phyloP scores from a whole-genome alignment of 1,140 invertebrate genomes.

The Leptoteleia sp. region DNA sequence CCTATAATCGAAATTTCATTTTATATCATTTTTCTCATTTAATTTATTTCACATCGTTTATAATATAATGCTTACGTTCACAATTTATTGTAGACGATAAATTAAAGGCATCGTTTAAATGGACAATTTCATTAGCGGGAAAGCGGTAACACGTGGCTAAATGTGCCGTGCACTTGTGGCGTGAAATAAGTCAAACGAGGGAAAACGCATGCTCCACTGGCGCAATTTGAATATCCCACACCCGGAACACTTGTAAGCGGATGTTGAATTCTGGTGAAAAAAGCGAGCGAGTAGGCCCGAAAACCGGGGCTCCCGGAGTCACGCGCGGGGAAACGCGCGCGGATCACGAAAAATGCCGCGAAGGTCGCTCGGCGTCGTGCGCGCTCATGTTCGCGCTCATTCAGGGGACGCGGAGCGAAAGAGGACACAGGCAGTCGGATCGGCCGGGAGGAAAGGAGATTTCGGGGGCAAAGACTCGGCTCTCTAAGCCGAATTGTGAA shows the following conservation, averaged over 20 bases:
- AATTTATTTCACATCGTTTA: too few relatives aligned
- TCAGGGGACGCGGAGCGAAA: slow-evolving; percentile 29
- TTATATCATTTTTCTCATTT: too few relatives aligned
- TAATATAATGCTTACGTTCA: too few relatives aligned
- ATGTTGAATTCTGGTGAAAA: slow-evolving; percentile 15
- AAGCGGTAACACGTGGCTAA: too few relatives aligned
- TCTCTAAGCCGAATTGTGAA: slow-evolving; percentile 65
- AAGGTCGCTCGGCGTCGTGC: too few relatives aligned
- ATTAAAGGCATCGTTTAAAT: too few relatives aligned
- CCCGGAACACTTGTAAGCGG: slow-evolving; percentile 11
- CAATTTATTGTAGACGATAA: too few relatives aligned
- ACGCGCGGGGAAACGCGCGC: slow-evolving; percentile 30
- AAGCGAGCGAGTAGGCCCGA: background rate
- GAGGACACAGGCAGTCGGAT: slow-evolving; percentile 23
- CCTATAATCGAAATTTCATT: too few relatives aligned
- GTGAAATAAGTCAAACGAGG: too few relatives aligned
- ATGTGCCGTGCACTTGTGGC: too few relatives aligned
- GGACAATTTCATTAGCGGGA: too few relatives aligned
- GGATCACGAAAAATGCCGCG: slow-evolving; percentile 32
- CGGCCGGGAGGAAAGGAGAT: slow-evolving; percentile 35
- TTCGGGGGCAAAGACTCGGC: slow-evolving; percentile 46
- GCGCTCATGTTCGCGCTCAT: slow-evolving; percentile 40
- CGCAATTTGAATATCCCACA: slow-evolving; percentile 6
- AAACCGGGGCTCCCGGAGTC: slow-evolving; percentile 40
- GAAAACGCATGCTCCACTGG: too few relatives aligned